Base-by-base conservation (phyloP, 2,888 invertebrate genomes). In the Phoronis australis region DNA sequence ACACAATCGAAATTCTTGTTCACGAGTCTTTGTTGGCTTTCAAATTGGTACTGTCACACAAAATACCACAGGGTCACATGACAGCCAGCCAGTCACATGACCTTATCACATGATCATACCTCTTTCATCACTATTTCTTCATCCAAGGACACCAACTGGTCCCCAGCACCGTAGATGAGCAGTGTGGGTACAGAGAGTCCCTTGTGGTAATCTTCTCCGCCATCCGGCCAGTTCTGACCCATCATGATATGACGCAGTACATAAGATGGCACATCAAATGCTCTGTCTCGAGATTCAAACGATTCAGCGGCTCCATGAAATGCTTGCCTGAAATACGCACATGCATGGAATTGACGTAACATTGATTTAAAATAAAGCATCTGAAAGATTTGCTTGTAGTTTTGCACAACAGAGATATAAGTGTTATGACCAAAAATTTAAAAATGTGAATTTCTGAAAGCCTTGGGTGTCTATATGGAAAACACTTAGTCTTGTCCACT, bases 41-140 rank as follows among this genome's bases (percentile, higher is more conserved):
- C n/a, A 35, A 15, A 35, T 35, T 35, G 35, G 35, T 35, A 35
- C 35, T 35, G n/a, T 35, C 12, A 15, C n/a, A 15, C 12, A 35
- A 35, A 35, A 15, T 12, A 35, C 35, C 35, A 12, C 35, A 15
- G n/a, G 35, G n/a, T 35, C 35, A 35, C 12, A 9, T 39, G 20
- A n/a, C 23, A 21, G 23, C 40, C 20, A 9, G 20, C 40, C 20
- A 39, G 6, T 39, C 20, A 39, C 6, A 9, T 6, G 25, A 48
- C 21, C 22, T 23, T 31, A 31, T 15, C 31, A 31, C 15, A 31
- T n/a, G n/a, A n/a, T n/a, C 48, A 72, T 67, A 85, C 84, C 73
- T 83, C 78, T 69, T 84, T 82, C 85, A 85, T 85, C 71, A 84
- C 84, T 65, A 84, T 82, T 73, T 85, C 84, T 64, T 86, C 85